phyloP scores from a whole-genome alignment of 2,113 vertebrate species.

The Scomber scombrus region DNA sequence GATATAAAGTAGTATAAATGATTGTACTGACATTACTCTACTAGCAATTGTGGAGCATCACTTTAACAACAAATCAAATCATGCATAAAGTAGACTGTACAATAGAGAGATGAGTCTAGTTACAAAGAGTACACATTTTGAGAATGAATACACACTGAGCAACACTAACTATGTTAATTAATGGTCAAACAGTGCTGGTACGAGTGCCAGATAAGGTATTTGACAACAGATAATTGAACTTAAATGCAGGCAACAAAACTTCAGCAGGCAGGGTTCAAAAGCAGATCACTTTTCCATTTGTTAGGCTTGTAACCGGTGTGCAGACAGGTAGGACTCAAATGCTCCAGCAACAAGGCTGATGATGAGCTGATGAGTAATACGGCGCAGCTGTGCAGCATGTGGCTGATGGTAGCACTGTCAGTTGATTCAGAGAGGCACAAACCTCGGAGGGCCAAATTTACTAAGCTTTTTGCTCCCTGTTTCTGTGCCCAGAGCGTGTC shows the following conservation, averaged over 20 bases:
- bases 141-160: too few relatives aligned
- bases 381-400: slow-evolving; percentile 24
- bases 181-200: not conserved
- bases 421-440: slow-evolving; percentile 1
- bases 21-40: too few relatives aligned
- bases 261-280: not conserved
- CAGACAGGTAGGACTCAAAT: not conserved
- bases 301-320: not conserved
- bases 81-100: too few relatives aligned
- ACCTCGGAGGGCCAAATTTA: not conserved
- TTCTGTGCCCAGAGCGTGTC: not conserved
- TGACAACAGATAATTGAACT: not conserved
- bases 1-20: not conserved
- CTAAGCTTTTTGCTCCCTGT: not conserved
- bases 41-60: too few relatives aligned
- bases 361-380: not conserved
- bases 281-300: slow-evolving; percentile 2
- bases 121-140: too few relatives aligned
- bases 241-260: not conserved
- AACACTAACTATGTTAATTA: too few relatives aligned
- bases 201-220: not conserved
- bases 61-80: too few relatives aligned
- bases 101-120: too few relatives aligned
- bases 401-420: slow-evolving; percentile 1
- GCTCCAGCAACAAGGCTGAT: not conserved